Evolutionary conservation across 2,113 vertebrate species (phyloP).

Genomic region (Salminus brasiliensis): DNA sequence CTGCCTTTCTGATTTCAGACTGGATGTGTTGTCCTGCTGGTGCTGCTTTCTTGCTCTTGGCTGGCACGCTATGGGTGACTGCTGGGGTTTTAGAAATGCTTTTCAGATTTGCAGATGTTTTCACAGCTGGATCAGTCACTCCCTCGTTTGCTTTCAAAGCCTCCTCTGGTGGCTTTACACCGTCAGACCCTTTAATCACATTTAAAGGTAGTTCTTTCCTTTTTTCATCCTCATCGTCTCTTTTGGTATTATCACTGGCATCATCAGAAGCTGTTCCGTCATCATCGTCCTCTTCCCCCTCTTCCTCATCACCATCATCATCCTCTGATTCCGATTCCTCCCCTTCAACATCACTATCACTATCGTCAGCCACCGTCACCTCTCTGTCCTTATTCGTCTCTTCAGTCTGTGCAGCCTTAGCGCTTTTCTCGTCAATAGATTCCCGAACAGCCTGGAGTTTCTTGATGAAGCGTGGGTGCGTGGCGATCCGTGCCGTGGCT

Average conservation of each 20-base stretch:
- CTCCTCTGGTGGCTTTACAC: not conserved
- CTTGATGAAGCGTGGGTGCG: slow-evolving; percentile 66
- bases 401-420: slow-evolving; percentile 8
- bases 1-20: slow-evolving; percentile 2
- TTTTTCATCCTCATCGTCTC: slow-evolving; percentile 14
- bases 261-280: not conserved
- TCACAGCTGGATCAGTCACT: not conserved
- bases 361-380: not conserved
- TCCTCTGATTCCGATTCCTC: not conserved
- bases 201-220: not conserved
- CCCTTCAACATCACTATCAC: not conserved
- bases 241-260: not conserved
- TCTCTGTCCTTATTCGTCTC: not conserved
- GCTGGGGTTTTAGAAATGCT: not conserved
- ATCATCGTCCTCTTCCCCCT: not conserved
- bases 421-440: slow-evolving; percentile 27
- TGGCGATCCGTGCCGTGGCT: slow-evolving; percentile 84
- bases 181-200: not conserved
- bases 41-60: slow-evolving; percentile 34
- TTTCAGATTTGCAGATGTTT: slow-evolving; percentile 8
- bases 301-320: not conserved
- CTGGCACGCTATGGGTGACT: not conserved
- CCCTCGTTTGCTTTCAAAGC: not conserved
- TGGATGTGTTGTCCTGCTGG: slow-evolving; percentile 40
- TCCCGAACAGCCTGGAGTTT: slow-evolving; percentile 38